phyloP scores from a whole-genome alignment of 2,797 vertebrate genomes.

The Lepilemur septentrionalis region DNA sequence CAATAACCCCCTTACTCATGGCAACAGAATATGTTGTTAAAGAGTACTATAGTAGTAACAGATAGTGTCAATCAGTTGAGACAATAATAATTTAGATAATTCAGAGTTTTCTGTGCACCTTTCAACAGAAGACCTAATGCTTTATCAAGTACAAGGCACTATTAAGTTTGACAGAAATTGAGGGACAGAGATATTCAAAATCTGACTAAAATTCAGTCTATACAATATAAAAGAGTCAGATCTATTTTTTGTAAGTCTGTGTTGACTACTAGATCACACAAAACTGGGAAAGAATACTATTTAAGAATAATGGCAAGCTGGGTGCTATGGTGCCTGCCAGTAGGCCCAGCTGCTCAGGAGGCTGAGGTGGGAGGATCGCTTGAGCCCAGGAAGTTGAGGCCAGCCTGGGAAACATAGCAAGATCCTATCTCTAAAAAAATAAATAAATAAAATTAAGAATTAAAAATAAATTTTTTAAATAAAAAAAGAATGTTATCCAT shows the following conservation, averaged over 20 bases:
- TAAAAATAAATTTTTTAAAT: not conserved
- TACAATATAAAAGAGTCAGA: not conserved
- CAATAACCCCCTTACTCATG: not conserved
- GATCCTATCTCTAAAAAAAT: not conserved
- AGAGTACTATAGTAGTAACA: not conserved
- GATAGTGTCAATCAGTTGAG: not conserved
- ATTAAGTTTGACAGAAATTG: conserved; percentile 15
- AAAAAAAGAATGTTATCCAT: not conserved
- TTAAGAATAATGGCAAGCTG: not conserved
- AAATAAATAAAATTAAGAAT: not conserved
- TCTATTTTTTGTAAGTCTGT: not conserved
- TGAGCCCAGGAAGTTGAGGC: not conserved
- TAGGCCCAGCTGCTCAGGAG: not conserved
- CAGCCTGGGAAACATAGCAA: not conserved
- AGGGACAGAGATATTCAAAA: conserved; percentile 14
- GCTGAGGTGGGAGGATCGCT: not conserved
- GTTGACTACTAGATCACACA: not conserved
- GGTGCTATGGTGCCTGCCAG: not conserved
- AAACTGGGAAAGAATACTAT: not conserved
- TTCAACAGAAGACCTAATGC: not conserved
- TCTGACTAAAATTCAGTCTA: conserved; percentile 3
- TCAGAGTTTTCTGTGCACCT: not conserved
- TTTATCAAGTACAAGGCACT: not conserved
- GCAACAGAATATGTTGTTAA: conserved; percentile 19
- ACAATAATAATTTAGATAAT: conserved; percentile 32